Evolutionary conservation across 2,113 vertebrate genomes (phyloP).

Genomic region (Melanerpes formicivorus): DNA sequence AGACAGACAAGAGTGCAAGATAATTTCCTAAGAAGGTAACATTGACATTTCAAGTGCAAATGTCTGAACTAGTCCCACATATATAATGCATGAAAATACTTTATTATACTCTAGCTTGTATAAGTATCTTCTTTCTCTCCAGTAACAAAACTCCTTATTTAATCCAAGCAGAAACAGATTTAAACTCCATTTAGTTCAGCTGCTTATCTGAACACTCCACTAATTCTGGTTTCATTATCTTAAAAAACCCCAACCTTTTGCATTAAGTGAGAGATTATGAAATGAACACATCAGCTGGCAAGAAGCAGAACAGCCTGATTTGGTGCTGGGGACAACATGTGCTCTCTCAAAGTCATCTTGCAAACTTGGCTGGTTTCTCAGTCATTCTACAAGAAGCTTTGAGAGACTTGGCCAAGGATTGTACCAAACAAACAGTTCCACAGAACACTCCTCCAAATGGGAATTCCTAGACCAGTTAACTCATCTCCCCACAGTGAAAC

Average conservation of each 20-base stretch:
- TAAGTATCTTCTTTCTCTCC: background rate
- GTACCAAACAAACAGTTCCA: background rate
- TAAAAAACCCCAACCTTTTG: background rate
- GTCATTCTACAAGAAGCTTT: background rate
- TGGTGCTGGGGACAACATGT: rapidly evolving
- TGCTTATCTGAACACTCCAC: background rate
- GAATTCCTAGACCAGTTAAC: background rate
- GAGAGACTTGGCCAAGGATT: background rate
- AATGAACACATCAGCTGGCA: background rate
- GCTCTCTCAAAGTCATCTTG: background rate
- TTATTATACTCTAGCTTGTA: background rate
- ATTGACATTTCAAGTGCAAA: background rate
- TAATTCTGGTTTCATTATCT: background rate
- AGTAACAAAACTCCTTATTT: background rate
- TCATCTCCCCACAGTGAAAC: background rate
- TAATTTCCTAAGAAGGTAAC: background rate
- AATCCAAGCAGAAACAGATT: background rate
- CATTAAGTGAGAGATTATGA: background rate
- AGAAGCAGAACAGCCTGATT: background rate
- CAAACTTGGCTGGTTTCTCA: background rate
- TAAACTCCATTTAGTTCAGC: background rate
- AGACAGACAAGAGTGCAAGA: background rate
- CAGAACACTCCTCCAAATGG: background rate
- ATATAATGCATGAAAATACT: background rate
- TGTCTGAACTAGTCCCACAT: background rate